Evolutionary conservation across 2,797 vertebrate species (phyloP).

Genomic region (Otolemur crassicaudatus): DNA sequence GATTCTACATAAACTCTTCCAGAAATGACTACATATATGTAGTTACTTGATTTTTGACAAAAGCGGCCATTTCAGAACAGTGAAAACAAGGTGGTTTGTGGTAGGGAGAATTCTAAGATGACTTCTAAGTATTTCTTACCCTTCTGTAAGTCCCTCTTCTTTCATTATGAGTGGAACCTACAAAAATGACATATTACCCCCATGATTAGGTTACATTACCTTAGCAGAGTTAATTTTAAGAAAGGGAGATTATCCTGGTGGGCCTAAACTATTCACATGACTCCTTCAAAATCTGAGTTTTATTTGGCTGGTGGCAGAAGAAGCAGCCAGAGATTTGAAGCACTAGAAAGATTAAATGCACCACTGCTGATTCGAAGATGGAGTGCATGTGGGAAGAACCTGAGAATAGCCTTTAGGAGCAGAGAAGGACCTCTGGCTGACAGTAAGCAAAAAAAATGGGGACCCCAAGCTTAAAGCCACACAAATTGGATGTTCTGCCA

Average conservation of each 20-base stretch:
- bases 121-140: neutral
- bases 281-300: neutral
- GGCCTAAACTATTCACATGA: neutral
- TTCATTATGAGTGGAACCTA: neutral
- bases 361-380: neutral
- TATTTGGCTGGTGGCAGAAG: constrained; percentile 24
- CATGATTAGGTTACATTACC: neutral
- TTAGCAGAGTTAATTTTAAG: neutral
- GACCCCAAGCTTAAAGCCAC: neutral
- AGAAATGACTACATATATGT: neutral
- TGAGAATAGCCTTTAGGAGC: neutral
- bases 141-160: neutral
- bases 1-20: neutral
- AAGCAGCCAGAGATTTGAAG: neutral
- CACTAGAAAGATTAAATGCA: neutral
- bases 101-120: neutral
- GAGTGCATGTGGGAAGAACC: neutral
- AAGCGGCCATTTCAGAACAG: neutral
- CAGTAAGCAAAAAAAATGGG: neutral
- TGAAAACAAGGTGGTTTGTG: neutral
- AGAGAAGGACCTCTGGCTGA: neutral
- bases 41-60: neutral
- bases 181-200: neutral
- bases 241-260: neutral
- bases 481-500: neutral